Conservation (phyloP, 2,797 vertebrate species). For the Spinus olivaceus region DNA sequence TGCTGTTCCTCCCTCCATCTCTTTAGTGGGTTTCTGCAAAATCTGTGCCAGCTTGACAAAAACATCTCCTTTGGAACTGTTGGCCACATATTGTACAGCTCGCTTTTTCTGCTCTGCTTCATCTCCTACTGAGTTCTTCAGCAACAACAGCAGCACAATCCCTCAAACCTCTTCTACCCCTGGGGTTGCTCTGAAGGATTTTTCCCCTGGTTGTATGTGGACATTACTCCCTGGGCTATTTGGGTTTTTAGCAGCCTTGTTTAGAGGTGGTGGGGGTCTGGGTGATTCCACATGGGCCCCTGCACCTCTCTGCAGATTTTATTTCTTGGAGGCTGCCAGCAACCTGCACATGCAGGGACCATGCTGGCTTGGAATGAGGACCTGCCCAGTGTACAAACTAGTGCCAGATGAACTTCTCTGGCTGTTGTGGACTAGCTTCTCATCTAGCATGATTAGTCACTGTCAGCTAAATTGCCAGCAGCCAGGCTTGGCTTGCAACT, state of each 20-base stretch:
- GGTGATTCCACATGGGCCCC: neutral
- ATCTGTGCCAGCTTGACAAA: neutral
- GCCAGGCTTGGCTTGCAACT: neutral
- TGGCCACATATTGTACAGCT: neutral
- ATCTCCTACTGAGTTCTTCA: neutral
- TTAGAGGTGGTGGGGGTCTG: neutral
- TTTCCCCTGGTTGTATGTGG: fast-evolving
- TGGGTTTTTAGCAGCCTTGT: neutral
- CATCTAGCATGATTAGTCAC: neutral
- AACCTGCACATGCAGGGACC: neutral
- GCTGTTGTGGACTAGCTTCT: neutral
- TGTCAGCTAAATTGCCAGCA: neutral
- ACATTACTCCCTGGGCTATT: neutral
- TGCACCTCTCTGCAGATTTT: neutral
- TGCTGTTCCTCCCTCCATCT: neutral
- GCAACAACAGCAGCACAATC: neutral
- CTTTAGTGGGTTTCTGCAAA: neutral
- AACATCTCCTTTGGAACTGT: neutral
- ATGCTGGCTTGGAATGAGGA: neutral
- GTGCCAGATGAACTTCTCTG: neutral
- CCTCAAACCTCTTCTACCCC: neutral
- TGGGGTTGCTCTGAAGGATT: neutral
- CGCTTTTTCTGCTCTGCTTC: fast-evolving
- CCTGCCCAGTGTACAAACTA: neutral
- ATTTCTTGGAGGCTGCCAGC: neutral